These are phyloP conservation scores for Popillia japonica DNA, from an alignment of 1,140 invertebrate genomes.

Conservation along the genomic window DNA sequence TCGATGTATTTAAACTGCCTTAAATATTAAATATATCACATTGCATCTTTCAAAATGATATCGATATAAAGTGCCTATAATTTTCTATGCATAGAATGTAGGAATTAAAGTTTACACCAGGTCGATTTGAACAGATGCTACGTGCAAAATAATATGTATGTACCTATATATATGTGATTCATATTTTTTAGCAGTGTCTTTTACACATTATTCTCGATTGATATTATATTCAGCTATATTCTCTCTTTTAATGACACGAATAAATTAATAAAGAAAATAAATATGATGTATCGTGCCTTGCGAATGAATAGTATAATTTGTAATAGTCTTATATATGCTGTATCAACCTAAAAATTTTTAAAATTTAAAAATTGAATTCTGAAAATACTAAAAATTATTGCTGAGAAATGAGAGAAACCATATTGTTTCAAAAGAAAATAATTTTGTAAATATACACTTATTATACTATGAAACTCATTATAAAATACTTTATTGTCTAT, in stretches of 20 bases:
- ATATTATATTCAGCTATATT: not conserved
- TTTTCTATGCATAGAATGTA: not conserved
- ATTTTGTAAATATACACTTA: not conserved
- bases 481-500: constrained; percentile 8
- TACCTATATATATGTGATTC: not conserved
- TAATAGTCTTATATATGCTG: not conserved
- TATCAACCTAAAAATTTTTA: not conserved
- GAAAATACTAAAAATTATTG: not conserved
- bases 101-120: not conserved
- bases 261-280: not conserved
- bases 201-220: not conserved
- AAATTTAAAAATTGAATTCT: not conserved
- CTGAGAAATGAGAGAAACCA: not conserved
- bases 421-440: not conserved
- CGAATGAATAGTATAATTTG: not conserved
- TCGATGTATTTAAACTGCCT: constrained; percentile 9
- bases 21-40: not conserved
- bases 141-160: not conserved
- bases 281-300: not conserved
- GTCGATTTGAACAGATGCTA: not conserved
- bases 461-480: not conserved
- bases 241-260: not conserved
- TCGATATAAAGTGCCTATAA: not conserved
- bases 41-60: not conserved
- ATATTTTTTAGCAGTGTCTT: not conserved